A percentile compares a stretch with the other conserved stretches of the same genome.
Conservation (phyloP, 2,797 vertebrate species). For the Enteromius afrohamiltoni region DNA sequence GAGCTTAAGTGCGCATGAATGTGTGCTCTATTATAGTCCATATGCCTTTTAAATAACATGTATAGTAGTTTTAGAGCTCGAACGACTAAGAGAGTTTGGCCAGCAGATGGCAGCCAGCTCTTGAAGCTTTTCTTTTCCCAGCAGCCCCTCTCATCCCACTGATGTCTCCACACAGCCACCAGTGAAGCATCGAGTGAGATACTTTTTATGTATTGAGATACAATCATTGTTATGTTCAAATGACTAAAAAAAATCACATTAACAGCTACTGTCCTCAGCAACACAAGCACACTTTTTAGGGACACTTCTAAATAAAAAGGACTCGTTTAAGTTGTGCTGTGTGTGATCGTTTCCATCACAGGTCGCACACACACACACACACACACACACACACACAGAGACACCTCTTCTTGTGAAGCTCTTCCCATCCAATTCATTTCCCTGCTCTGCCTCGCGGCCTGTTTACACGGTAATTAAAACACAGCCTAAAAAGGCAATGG, state of each 20-base stretch:
- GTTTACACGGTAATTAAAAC: conserved; percentile 83
- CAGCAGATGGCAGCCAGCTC: conserved; percentile 49
- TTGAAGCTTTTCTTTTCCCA: neutral
- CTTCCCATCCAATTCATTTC: conserved; percentile 51
- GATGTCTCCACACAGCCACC: neutral
- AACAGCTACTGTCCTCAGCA: too few relatives aligned
- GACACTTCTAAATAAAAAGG: neutral
- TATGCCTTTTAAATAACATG: neutral
- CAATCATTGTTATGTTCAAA: too few relatives aligned
- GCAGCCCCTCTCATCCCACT: neutral
- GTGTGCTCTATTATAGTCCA: neutral
- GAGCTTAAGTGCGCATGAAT: neutral
- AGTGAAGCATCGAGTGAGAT: neutral
- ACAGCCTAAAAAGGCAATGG: conserved; percentile 83
- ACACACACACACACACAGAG: neutral
- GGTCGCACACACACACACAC: too few relatives aligned
- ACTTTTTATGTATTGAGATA: neutral
- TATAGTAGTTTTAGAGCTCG: neutral
- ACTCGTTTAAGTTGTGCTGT: neutral
- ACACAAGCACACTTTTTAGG: neutral
- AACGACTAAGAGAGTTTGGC: neutral
- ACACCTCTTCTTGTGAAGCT: conserved; percentile 7
- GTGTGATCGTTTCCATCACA: neutral
- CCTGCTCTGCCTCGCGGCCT: conserved; percentile 72
- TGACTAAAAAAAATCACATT: neutral